These are phyloP conservation scores for Rhyzopertha dominica DNA, from an alignment of 1,140 invertebrate species.

Conservation along the genomic window DNA sequence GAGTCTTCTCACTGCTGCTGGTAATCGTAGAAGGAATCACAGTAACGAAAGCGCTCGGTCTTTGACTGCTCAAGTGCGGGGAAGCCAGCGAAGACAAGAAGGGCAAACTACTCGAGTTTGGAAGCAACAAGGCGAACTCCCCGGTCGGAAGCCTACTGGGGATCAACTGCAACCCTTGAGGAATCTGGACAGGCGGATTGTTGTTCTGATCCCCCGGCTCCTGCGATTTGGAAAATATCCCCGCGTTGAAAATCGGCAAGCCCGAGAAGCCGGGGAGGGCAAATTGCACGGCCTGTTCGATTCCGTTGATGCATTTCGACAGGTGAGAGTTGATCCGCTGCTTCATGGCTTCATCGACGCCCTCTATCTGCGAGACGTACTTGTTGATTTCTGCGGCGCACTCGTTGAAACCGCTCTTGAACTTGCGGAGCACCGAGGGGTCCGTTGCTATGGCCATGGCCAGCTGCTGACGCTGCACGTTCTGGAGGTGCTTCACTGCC, in stretches of 20 bases:
- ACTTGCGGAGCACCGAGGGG: constrained; percentile 75
- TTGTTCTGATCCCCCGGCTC: constrained; percentile 35
- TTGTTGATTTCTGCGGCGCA: constrained; percentile 79
- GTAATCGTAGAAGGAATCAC: constrained; percentile 30
- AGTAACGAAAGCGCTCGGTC: constrained; percentile 40
- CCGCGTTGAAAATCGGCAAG: constrained; percentile 17
- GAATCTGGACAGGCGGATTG: constrained; percentile 37
- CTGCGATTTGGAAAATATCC: constrained; percentile 12
- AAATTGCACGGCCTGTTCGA: constrained; percentile 38
- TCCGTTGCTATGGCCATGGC: constrained; percentile 69
- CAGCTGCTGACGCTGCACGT: constrained; percentile 69
- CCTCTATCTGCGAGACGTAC: constrained; percentile 55
- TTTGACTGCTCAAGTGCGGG: constrained; percentile 10
- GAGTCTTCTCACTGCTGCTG: constrained; percentile 8
- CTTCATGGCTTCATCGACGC: constrained; percentile 62
- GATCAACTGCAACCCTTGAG: constrained; percentile 56
- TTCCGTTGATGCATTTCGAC: constrained; percentile 43
- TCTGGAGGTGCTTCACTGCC: constrained; percentile 90
- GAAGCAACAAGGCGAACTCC: constrained; percentile 59
- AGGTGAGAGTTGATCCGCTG: constrained; percentile 68
- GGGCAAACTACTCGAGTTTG: constrained; percentile 40
- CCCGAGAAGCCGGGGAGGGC: constrained; percentile 25
- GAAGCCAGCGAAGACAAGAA: constrained; percentile 28
- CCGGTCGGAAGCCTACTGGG: constrained; percentile 59
- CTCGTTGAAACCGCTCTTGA: constrained; percentile 82